A percentile compares a stretch with the other conserved stretches of the same genome.
These are phyloP conservation scores for Bufotes viridis DNA, from an alignment of 2,797 vertebrate genomes.

Conservation along the genomic window DNA sequence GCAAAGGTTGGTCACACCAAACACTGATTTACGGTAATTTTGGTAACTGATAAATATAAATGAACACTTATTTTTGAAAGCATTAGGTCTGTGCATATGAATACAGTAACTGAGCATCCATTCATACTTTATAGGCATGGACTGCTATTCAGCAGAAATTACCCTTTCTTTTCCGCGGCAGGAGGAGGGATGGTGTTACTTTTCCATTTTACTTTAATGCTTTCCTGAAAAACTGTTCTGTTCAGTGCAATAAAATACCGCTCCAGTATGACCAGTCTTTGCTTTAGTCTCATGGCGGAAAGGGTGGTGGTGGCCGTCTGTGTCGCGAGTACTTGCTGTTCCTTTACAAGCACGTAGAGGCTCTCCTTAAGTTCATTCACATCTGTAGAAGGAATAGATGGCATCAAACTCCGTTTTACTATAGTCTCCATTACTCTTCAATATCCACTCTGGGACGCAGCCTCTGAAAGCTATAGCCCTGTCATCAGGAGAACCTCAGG, in stretches of 20 bases:
- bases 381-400: conserved; percentile 71
- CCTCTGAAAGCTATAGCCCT: no score
- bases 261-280: conserved; percentile 93
- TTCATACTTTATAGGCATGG: not conserved
- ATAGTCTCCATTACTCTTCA: no score
- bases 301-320: conserved; percentile 91
- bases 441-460: no score
- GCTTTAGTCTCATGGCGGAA: conserved; percentile 89
- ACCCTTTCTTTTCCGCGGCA: conserved; percentile 93
- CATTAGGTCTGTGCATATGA: no score
- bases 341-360: conserved; percentile 90
- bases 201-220: conserved; percentile 90
- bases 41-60: no score
- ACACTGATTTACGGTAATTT: no score
- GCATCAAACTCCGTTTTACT: not conserved
- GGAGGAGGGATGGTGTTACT: conserved; percentile 82
- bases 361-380: conserved; percentile 91
- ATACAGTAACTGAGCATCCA: not conserved
- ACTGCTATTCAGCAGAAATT: conserved; percentile 29
- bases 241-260: conserved; percentile 96
- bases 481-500: no score
- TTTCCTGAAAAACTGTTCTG: conserved; percentile 94
- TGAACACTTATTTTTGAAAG: no score
- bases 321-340: conserved; percentile 89
- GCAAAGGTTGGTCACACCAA: no score